Percentiles rank a stretch among this genome's conserved stretches.
Conservation (phyloP, 2,797 vertebrate species). For the Malacoraja senta region DNA sequence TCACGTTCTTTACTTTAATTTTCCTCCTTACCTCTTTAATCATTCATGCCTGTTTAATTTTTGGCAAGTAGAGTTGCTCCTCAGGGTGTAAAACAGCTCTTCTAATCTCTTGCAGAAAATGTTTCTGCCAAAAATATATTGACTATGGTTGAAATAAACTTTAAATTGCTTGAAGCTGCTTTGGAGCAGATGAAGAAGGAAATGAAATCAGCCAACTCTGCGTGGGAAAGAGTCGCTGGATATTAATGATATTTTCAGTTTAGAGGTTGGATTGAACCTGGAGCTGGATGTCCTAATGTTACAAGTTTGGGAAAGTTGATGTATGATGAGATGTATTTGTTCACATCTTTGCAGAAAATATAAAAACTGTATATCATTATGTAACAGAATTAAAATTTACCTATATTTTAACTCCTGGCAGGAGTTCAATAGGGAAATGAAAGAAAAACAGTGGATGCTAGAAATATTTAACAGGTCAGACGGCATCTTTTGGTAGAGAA, state of each 20-base stretch:
- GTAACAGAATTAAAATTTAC: background rate
- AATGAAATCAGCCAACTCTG: background rate
- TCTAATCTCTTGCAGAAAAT: background rate
- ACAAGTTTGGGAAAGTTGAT: background rate
- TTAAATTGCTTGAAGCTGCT: background rate
- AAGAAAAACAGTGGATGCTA: no score
- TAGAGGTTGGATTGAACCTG: background rate
- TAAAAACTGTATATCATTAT: no score
- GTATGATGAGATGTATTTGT: background rate
- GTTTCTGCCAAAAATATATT: background rate
- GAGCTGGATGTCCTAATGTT: background rate
- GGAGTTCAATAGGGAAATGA: background rate
- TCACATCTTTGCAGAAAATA: background rate
- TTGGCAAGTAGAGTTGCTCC: no score
- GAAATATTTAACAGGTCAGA: no score
- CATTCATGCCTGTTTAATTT: no score
- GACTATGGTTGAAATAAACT: background rate
- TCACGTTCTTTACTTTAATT: no score
- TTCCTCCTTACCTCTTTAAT: no score
- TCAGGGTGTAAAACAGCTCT: no score
- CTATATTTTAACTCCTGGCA: background rate
- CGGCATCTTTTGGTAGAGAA: no score
- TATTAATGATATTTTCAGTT: background rate
- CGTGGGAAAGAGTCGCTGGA: background rate
- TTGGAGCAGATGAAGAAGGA: background rate